A percentile compares a stretch with the other conserved stretches of the same genome.
Conservation (phyloP, 2,113 vertebrate species). For the Cygnus buccinator region DNA sequence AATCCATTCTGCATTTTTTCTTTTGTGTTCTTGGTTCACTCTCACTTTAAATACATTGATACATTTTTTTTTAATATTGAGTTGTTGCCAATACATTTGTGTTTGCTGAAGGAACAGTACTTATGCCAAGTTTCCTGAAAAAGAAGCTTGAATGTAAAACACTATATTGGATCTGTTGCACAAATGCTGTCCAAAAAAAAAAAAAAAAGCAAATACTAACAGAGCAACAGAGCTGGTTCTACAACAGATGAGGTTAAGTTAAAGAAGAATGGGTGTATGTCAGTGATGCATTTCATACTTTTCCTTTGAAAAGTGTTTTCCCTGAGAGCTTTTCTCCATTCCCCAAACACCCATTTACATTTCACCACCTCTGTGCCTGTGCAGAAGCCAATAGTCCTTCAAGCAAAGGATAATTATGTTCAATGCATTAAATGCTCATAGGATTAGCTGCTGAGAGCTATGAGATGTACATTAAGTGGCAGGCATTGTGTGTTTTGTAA, state of each 20-base stretch:
- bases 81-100: background rate
- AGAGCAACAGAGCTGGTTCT: background rate
- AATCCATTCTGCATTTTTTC: background rate
- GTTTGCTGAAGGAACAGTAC: background rate
- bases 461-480: background rate
- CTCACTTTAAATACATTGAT: background rate
- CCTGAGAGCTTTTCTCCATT: background rate
- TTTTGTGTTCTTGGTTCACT: background rate
- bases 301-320: background rate
- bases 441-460: background rate
- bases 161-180: background rate
- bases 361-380: background rate
- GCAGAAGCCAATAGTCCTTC: slow-evolving; percentile 35
- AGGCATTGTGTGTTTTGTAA: background rate
- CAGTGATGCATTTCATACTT: background rate
- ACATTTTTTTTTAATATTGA: background rate
- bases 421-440: background rate
- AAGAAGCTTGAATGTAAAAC: background rate
- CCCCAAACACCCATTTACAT: background rate
- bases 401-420: background rate
- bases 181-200: background rate
- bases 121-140: background rate
- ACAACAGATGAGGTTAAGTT: background rate
- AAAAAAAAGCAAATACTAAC: background rate
- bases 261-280: background rate